Percentiles rank a stretch among this genome's conserved stretches.
Conservation (phyloP, 2,888 invertebrate species). For the Lasioglossum malachurum region DNA sequence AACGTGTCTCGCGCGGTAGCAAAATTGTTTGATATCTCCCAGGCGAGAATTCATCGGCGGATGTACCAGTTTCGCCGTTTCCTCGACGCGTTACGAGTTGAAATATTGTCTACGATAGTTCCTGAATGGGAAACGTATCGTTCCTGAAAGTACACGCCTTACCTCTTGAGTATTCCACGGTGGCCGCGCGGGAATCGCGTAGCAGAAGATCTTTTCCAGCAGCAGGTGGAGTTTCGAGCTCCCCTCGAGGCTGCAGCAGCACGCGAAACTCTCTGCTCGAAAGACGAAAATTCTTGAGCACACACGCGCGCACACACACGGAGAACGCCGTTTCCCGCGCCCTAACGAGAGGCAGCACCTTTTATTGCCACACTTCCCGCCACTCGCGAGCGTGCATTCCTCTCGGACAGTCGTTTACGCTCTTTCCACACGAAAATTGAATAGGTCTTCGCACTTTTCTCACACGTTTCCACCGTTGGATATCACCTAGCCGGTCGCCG, state of each 20-base stretch:
- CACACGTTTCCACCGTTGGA: background rate
- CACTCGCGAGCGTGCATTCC: slow-evolving; percentile 44
- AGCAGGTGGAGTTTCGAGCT: slow-evolving; percentile 50
- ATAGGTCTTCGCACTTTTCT: background rate
- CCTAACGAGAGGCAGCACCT: slow-evolving; percentile 52
- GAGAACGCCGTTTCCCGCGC: slow-evolving; percentile 13
- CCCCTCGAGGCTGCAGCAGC: slow-evolving; percentile 30
- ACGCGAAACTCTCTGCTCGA: slow-evolving; percentile 57
- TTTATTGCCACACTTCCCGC: slow-evolving; percentile 60
- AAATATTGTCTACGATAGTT: background rate
- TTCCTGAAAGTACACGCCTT: slow-evolving; percentile 40
- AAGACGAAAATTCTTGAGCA: slow-evolving; percentile 50
- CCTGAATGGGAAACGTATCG: background rate
- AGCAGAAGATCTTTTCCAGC: slow-evolving; percentile 60
- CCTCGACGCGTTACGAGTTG: background rate
- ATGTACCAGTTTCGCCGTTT: background rate
- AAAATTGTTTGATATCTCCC: background rate
- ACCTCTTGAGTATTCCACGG: slow-evolving; percentile 66
- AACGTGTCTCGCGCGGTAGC: background rate
- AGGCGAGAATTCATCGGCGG: background rate
- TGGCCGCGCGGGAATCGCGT: slow-evolving; percentile 55
- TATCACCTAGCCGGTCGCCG: slow-evolving; percentile 13
- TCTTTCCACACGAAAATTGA: slow-evolving; percentile 14
- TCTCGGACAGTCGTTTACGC: background rate
- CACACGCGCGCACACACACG: slow-evolving; percentile 37